A percentile compares a stretch with the other conserved stretches of the same genome.
phyloP scores from a whole-genome alignment of 2,888 invertebrate species.

The Ditylenchus weischeri region DNA sequence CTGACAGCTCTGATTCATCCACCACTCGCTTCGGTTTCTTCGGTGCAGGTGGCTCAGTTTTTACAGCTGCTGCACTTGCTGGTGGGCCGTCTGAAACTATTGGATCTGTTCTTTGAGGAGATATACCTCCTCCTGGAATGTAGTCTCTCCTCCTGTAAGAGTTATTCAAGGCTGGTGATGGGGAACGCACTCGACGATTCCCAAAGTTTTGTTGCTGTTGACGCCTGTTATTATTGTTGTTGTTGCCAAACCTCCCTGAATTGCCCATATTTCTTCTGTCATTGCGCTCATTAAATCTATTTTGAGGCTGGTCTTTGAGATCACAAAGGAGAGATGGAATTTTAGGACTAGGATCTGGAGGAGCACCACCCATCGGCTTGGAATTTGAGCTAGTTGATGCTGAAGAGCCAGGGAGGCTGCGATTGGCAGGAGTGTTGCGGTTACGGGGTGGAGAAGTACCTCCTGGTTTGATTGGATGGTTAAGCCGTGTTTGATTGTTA shows the following conservation, averaged over 20 bases:
- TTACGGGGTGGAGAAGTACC: too few relatives aligned
- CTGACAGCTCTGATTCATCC: slow-evolving; percentile 51
- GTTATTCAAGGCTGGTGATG: too few relatives aligned
- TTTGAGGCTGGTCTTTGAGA: too few relatives aligned
- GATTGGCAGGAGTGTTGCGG: neutral
- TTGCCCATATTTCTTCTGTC: too few relatives aligned
- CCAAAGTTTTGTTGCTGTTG: neutral
- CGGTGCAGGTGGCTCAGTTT: slow-evolving; percentile 29
- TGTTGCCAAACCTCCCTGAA: neutral
- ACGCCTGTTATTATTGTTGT: neutral
- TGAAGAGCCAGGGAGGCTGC: slow-evolving; percentile 3
- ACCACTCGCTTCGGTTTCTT: slow-evolving; percentile 46
- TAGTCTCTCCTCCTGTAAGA: too few relatives aligned
- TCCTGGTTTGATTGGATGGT: too few relatives aligned
- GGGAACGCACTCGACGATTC: neutral
- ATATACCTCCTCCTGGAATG: too few relatives aligned
- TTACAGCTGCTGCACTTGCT: neutral
- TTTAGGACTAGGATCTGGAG: slow-evolving; percentile 4
- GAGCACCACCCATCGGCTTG: slow-evolving; percentile 3
- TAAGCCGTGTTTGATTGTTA: too few relatives aligned
- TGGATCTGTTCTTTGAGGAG: too few relatives aligned
- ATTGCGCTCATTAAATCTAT: too few relatives aligned
- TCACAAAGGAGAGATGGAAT: slow-evolving; percentile 10
- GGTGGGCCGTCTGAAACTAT: too few relatives aligned
- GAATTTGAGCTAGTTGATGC: neutral